Percentiles rank a stretch among this genome's conserved stretches.
Evolutionary conservation across 64 coral and sea anemone genomes (phyloP).

Genomic region (Actinia equina): DNA sequence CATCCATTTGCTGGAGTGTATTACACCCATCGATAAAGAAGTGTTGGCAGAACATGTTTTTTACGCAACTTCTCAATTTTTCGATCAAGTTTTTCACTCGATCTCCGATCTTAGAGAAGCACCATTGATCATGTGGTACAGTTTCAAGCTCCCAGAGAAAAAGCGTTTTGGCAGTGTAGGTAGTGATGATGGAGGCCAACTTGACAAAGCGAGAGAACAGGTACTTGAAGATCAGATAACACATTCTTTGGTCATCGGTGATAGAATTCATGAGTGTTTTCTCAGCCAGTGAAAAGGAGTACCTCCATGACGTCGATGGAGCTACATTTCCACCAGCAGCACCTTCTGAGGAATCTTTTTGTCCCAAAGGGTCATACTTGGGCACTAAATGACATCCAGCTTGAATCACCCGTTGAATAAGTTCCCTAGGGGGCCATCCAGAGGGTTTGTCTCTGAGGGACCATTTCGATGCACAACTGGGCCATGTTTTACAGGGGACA

Average conservation of each 20-base stretch:
- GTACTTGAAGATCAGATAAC: slow-evolving; percentile 55
- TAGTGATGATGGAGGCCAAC: slow-evolving; percentile 37
- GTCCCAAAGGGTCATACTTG: slow-evolving; percentile 34
- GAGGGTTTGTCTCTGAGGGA: slow-evolving; percentile 14
- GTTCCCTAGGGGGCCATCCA: slow-evolving; percentile 32
- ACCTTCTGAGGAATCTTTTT: not conserved
- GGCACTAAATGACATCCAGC: slow-evolving; percentile 53
- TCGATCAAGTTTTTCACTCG: slow-evolving; percentile 45
- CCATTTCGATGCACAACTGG: slow-evolving; percentile 42
- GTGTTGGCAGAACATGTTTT: slow-evolving; percentile 40
- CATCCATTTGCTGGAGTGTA: slow-evolving; percentile 49
- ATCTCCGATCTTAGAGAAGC: slow-evolving; percentile 16
- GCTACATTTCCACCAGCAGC: not conserved
- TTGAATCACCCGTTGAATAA: slow-evolving; percentile 37
- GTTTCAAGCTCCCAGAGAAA: slow-evolving; percentile 50
- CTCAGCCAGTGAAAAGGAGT: slow-evolving; percentile 45
- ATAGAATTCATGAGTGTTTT: slow-evolving; percentile 60
- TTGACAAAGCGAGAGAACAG: slow-evolving; percentile 39
- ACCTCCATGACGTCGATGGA: slow-evolving; percentile 42
- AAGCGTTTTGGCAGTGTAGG: slow-evolving; percentile 47
- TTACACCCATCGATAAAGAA: slow-evolving; percentile 37
- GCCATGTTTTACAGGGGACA: slow-evolving; percentile 48
- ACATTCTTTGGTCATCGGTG: slow-evolving; percentile 52
- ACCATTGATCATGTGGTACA: slow-evolving; percentile 34
- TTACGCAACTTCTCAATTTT: slow-evolving; percentile 35